phyloP scores from a whole-genome alignment of 2,113 vertebrate genomes.

The Malurus alboscapulatus region DNA sequence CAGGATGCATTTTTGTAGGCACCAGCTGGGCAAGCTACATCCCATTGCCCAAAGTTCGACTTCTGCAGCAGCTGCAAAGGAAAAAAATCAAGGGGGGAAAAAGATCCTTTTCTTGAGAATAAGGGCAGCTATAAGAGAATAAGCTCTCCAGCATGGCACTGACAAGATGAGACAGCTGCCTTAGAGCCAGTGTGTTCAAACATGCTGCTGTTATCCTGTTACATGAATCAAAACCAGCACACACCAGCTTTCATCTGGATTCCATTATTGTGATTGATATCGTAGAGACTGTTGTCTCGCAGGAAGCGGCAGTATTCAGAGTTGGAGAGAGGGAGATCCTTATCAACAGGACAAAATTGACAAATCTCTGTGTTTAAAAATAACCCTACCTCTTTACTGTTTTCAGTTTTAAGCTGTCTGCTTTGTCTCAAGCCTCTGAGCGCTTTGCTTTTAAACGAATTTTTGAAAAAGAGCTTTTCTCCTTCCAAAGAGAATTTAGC shows the following conservation, averaged over 20 bases:
- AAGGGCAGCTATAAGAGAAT: constrained; percentile 1
- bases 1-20: neutral
- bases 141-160: constrained; percentile 18
- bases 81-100: neutral
- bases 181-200: constrained; percentile 42
- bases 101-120: neutral
- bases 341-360: constrained; percentile 31
- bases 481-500: neutral
- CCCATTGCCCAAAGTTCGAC: neutral
- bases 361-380: constrained; percentile 39
- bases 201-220: constrained; percentile 46
- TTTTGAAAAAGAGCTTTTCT: neutral
- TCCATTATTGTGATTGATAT: constrained; percentile 60
- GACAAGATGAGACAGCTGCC: constrained; percentile 55
- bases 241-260: constrained; percentile 59
- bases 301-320: constrained; percentile 18
- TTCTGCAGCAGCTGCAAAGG: neutral
- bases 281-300: constrained; percentile 15
- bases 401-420: neutral
- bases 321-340: neutral
- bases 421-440: neutral
- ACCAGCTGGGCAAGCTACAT: neutral
- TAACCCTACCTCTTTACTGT: neutral
- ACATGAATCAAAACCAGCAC: constrained; percentile 56
- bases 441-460: neutral